Conservation (phyloP, 2,113 vertebrate species). For the Cavia aperea region DNA sequence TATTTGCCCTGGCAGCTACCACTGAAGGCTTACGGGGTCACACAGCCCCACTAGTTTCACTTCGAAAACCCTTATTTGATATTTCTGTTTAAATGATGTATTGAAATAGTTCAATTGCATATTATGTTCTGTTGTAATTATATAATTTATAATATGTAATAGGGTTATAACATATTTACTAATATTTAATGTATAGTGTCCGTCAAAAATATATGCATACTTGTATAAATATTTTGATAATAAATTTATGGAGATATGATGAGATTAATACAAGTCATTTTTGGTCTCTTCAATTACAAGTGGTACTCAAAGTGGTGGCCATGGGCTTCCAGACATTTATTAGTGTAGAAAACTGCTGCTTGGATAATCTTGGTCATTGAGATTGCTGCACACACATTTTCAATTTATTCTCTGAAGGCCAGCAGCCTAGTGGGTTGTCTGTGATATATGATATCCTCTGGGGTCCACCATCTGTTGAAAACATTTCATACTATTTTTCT, state of each 20-base stretch:
- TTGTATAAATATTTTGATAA: neutral
- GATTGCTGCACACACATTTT: neutral
- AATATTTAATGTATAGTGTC: neutral
- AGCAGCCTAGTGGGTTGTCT: neutral
- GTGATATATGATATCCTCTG: neutral
- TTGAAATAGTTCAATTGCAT: neutral
- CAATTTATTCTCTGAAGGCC: neutral
- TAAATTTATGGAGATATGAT: neutral
- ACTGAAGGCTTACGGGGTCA: neutral
- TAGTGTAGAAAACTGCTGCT: neutral
- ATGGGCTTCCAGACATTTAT: neutral
- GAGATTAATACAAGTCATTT: neutral
- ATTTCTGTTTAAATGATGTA: neutral
- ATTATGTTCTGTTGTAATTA: neutral
- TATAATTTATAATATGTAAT: neutral
- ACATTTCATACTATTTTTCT: neutral
- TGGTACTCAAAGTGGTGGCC: neutral
- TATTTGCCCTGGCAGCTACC: neutral
- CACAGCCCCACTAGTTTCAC: neutral
- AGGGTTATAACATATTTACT: neutral
- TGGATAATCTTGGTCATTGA: neutral
- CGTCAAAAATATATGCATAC: neutral
- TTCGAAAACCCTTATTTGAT: neutral
- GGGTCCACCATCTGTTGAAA: neutral
- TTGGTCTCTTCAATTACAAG: neutral